phyloP scores from a whole-genome alignment of 2,113 vertebrate genomes.

The Pelodiscus sinensis region DNA sequence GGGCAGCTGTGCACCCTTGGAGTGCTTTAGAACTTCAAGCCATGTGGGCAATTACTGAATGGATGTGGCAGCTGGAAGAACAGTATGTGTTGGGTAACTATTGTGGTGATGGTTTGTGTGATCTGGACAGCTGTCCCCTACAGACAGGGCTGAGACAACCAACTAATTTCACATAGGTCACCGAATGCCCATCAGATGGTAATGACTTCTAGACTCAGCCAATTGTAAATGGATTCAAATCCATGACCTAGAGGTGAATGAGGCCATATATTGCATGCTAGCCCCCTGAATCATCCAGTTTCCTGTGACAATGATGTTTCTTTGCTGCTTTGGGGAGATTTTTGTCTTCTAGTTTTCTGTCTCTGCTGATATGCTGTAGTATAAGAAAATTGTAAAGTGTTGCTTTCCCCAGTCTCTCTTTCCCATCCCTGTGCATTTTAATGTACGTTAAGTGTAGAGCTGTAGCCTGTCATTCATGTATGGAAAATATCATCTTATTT shows the following conservation, averaged over 20 bases:
- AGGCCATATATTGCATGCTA: constrained; percentile 40
- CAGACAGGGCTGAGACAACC: not conserved
- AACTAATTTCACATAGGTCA: constrained; percentile 7
- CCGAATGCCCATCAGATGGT: not conserved
- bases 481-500: not conserved
- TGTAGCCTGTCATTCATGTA: not conserved
- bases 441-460: not conserved
- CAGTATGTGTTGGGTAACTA: not conserved
- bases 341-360: constrained; percentile 16
- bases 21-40: constrained; percentile 59
- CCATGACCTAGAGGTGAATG: constrained; percentile 51
- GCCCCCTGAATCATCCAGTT: not conserved
- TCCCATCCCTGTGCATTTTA: constrained; percentile 27
- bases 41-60: not conserved
- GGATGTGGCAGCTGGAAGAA: constrained; percentile 7
- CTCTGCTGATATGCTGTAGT: not conserved
- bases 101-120: constrained; percentile 12
- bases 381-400: not conserved
- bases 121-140: constrained; percentile 33
- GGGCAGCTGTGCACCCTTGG: constrained; percentile 55
- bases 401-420: constrained; percentile 2
- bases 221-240: constrained; percentile 41
- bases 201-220: constrained; percentile 25
- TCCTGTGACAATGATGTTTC: constrained; percentile 31
- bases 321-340: not conserved